Conservation (phyloP, 2,888 invertebrate genomes). For the Carpatolechia fugitivella region DNA sequence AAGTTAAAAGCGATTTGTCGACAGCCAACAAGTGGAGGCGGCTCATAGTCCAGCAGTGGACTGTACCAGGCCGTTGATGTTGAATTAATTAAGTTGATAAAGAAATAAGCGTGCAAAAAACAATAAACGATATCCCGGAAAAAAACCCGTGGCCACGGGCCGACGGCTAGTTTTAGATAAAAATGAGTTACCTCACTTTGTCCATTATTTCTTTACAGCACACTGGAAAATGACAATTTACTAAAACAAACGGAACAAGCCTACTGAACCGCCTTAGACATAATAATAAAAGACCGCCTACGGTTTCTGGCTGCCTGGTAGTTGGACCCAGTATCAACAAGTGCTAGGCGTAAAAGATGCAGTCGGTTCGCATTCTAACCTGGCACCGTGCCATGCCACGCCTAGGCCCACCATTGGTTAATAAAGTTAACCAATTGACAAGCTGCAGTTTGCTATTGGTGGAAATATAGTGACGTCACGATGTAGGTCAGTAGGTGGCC, state of each 20-base stretch:
- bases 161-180: too few species aligned
- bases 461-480: conserved; percentile 57
- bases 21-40: too few species aligned
- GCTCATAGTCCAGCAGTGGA: too few species aligned
- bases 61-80: too few species aligned
- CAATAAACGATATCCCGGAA: too few species aligned
- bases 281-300: conserved; percentile 5
- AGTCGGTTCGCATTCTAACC: conserved; percentile 43
- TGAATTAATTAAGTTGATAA: too few species aligned
- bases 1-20: too few species aligned
- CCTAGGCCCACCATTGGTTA: conserved; percentile 76
- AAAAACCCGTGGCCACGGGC: too few species aligned
- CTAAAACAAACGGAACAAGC: not conserved
- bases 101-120: too few species aligned
- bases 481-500: conserved; percentile 58
- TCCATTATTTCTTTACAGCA: too few species aligned
- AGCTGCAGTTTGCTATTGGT: conserved; percentile 65
- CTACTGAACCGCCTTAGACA: not conserved
- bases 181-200: too few species aligned
- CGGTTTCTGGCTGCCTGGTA: conserved; percentile 1
- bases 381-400: conserved; percentile 77
- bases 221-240: too few species aligned
- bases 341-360: conserved; percentile 62
- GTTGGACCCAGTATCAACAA: conserved; percentile 53
- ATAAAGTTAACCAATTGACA: conserved; percentile 78